These are phyloP conservation scores for Caenorhabditis elegans DNA, from an alignment of 1,140 invertebrate genomes.

Conservation along the genomic window DNA sequence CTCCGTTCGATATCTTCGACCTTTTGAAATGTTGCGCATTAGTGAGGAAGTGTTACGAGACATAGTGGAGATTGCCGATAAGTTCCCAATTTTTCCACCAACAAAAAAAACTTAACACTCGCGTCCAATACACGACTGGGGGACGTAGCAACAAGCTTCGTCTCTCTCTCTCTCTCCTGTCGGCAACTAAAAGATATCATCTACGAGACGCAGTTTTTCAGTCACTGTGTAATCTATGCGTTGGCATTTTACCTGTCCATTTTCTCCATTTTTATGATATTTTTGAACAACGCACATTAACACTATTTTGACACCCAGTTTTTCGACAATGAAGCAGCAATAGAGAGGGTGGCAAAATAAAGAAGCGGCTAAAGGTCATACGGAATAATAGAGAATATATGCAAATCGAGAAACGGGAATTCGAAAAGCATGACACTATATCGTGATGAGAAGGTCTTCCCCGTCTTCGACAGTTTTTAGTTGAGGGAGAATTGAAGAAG, in stretches of 20 bases:
- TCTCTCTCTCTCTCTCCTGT: background rate
- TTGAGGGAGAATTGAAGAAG: no score
- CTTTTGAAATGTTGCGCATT: background rate
- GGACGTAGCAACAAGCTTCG: background rate
- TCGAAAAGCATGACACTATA: background rate
- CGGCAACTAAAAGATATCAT: constrained; percentile 12
- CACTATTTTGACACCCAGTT: background rate
- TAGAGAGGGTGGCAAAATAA: background rate
- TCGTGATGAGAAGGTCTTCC: no score
- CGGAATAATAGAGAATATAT: no score
- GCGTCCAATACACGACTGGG: background rate
- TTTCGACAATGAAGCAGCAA: background rate
- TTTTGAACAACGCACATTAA: no score
- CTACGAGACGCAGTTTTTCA: constrained; percentile 16
- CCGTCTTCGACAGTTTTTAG: no score
- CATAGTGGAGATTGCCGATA: no score
- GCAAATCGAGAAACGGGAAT: background rate
- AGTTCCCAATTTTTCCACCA: no score
- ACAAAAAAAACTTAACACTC: constrained; percentile 18
- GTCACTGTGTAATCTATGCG: constrained; percentile 13
- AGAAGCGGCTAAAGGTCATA: constrained; percentile 5
- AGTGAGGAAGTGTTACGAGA: no score
- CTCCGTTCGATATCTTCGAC: background rate
- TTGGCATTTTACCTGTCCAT: no score
- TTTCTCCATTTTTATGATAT: background rate